Percentiles rank a stretch among this genome's conserved stretches.
phyloP scores from a whole-genome alignment of 2,113 vertebrate species.

The Pycnonotus jocosus region DNA sequence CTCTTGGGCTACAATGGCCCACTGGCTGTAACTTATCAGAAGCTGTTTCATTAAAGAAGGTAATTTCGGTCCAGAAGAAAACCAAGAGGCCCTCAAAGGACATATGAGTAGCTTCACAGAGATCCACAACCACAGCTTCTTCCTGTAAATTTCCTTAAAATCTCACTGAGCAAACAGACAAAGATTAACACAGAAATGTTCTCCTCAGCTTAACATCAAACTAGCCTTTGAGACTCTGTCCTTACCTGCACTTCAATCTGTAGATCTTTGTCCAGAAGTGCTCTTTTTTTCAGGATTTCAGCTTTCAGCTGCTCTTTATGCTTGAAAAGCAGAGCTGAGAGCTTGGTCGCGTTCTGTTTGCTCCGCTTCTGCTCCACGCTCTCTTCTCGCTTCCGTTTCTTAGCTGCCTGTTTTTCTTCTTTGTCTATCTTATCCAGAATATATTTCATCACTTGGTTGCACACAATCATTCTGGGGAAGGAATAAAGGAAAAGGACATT shows the following conservation, averaged over 20 bases:
- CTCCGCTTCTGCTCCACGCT: constrained; percentile 95
- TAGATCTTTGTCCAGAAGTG: constrained; percentile 94
- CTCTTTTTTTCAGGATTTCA: constrained; percentile 95
- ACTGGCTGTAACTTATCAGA: background rate
- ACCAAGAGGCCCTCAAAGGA: background rate
- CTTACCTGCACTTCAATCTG: constrained; percentile 95
- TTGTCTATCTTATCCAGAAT: constrained; percentile 99
- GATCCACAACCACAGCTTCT: background rate
- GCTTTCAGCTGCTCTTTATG: constrained; percentile 97
- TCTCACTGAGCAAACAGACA: background rate
- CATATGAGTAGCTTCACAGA: fast-evolving
- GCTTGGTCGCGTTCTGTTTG: constrained; percentile 92
- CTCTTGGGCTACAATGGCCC: background rate
- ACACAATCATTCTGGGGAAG: constrained; percentile 91
- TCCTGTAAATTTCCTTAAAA: background rate
- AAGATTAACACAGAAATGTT: background rate
- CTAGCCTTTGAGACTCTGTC: background rate
- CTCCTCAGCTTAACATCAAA: background rate
- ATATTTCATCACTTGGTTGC: constrained; percentile 99
- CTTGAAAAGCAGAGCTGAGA: constrained; percentile 94
- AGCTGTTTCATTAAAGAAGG: background rate
- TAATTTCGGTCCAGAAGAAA: background rate
- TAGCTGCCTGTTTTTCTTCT: constrained; percentile 95
- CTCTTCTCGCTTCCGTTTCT: constrained; percentile 94
- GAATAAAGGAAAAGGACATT: background rate